A percentile compares a stretch with the other conserved stretches of the same genome.
Evolutionary conservation across 1,140 invertebrate species (phyloP).

Genomic region (Tetramorium simillimum): DNA sequence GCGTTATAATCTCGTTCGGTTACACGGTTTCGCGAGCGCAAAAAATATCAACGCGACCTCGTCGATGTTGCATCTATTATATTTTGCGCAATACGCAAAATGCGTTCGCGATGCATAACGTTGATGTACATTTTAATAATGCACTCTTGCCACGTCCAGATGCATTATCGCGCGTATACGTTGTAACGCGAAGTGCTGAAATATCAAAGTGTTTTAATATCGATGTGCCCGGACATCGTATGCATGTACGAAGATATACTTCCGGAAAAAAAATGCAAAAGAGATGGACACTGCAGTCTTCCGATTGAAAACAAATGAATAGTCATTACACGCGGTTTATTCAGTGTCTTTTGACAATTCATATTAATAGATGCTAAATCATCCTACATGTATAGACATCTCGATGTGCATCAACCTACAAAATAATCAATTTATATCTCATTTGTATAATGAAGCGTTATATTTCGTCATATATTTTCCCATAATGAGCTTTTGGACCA

Average conservation of each 20-base stretch:
- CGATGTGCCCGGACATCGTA: background rate
- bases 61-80: background rate
- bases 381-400: background rate
- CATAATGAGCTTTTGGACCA: background rate
- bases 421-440: background rate
- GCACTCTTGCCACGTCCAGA: background rate
- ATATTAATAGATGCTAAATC: background rate
- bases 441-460: background rate
- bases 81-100: slow-evolving; percentile 34
- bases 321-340: background rate
- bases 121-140: slow-evolving; percentile 14
- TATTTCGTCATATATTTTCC: background rate
- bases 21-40: background rate
- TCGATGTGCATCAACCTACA: background rate
- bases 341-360: too few relatives aligned
- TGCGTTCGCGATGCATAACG: background rate
- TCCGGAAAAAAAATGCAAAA: background rate
- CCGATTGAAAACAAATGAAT: background rate
- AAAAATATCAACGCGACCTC: background rate
- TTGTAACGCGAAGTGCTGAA: background rate
- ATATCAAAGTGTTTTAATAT: background rate
- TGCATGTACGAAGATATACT: too few relatives aligned
- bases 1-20: slow-evolving; percentile 19
- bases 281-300: background rate
- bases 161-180: background rate